Percentiles rank a stretch among this genome's conserved stretches.
Conservation (phyloP, 2,113 vertebrate species). For the Saccopteryx leptura region DNA sequence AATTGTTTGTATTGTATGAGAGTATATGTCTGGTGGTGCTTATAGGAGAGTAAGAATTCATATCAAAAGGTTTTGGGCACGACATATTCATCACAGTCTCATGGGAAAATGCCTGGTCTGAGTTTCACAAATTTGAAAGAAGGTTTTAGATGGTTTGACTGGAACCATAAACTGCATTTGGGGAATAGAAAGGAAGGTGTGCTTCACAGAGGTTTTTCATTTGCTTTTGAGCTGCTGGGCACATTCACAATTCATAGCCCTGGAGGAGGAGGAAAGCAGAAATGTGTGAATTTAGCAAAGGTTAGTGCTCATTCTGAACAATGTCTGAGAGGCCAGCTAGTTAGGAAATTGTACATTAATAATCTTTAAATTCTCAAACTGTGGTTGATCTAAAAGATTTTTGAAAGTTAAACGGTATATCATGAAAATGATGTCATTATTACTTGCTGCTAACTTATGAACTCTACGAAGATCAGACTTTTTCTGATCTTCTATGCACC, state of each 20-base stretch:
- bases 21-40: neutral
- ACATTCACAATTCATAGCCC: neutral
- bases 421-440: neutral
- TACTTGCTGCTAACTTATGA: neutral
- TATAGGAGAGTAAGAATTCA: neutral
- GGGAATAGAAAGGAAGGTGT: fast-evolving
- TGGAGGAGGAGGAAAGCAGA: neutral
- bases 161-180: neutral
- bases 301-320: neutral
- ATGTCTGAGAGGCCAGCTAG: neutral
- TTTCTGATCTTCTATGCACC: neutral
- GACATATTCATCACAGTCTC: neutral
- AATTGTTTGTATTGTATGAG: neutral
- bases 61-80: neutral
- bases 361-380: neutral
- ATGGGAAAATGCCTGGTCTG: neutral
- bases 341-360: neutral
- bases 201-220: neutral
- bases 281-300: neutral
- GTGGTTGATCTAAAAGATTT: neutral
- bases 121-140: neutral
- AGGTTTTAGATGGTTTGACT: neutral
- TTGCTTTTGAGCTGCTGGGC: neutral
- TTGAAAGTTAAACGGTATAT: neutral
- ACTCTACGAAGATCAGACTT: neutral